These are phyloP conservation scores for Phortica okadai DNA, from an alignment of 2,888 invertebrate species.

Conservation along the genomic window DNA sequence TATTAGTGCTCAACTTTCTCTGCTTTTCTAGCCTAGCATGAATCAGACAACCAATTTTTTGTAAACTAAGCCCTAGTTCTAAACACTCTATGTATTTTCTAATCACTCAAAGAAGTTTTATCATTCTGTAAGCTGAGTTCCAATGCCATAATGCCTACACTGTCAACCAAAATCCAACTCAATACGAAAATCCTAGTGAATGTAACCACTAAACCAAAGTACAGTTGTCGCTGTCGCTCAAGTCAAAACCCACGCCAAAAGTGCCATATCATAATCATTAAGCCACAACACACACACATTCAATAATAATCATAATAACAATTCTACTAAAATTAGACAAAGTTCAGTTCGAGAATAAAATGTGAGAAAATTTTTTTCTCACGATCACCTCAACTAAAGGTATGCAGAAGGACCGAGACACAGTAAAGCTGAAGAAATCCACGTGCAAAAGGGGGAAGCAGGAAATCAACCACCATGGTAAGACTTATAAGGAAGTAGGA, in stretches of 20 bases:
- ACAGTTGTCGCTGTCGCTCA: conserved; percentile 52
- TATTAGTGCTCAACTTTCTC: no score
- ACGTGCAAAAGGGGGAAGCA: conserved; percentile 74
- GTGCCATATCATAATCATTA: conserved; percentile 7
- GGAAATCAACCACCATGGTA: conserved; percentile 50
- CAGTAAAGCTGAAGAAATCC: conserved; percentile 59
- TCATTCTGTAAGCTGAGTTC: no score
- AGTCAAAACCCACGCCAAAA: conserved; percentile 22
- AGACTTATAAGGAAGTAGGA: conserved; percentile 55
- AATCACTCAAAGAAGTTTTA: no score
- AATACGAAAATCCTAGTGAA: neutral
- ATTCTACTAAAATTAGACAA: conserved; percentile 65
- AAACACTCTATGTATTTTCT: no score
- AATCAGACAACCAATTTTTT: no score
- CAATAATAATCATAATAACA: conserved; percentile 63
- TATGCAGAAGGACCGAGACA: conserved; percentile 49
- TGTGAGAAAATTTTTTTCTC: conserved; percentile 73
- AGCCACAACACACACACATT: conserved; percentile 49
- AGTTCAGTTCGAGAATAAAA: conserved; percentile 31
- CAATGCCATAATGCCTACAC: no score
- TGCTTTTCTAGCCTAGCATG: no score
- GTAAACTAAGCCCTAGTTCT: no score
- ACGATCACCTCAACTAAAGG: conserved; percentile 61
- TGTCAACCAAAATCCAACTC: neutral
- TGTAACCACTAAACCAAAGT: conserved; percentile 39